phyloP scores from a whole-genome alignment of 2,797 vertebrate genomes.

The Synaphobranchus kaupii region DNA sequence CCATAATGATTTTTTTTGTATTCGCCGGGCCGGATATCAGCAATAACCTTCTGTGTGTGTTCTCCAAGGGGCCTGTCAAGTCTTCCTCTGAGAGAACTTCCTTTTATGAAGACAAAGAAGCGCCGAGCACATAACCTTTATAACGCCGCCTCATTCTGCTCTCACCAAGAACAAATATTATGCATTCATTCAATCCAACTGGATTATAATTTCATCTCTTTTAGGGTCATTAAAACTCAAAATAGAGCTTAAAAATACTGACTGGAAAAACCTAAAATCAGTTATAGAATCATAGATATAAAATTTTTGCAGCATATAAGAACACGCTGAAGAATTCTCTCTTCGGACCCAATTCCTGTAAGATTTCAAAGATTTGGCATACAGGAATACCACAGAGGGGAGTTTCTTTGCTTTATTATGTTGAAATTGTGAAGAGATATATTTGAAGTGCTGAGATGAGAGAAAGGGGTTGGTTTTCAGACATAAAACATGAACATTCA shows the following conservation, averaged over 20 bases:
- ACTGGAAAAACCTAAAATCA: no score
- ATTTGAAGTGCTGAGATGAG: no score
- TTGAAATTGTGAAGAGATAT: neutral
- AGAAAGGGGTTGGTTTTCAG: neutral
- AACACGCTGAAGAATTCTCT: no score
- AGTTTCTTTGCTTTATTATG: neutral
- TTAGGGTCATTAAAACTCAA: slow-evolving; percentile 69
- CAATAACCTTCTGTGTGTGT: slow-evolving; percentile 98
- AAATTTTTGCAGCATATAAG: neutral
- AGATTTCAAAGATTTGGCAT: neutral
- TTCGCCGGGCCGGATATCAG: slow-evolving; percentile 93
- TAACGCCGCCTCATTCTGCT: slow-evolving; percentile 81
- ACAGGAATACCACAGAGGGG: neutral
- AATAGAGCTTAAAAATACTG: no score
- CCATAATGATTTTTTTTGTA: slow-evolving; percentile 99
- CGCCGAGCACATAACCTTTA: slow-evolving; percentile 91
- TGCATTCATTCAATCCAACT: slow-evolving; percentile 96
- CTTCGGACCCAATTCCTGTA: no score
- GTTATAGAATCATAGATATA: no score
- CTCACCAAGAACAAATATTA: slow-evolving; percentile 96
- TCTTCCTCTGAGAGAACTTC: slow-evolving; percentile 78
- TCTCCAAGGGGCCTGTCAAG: slow-evolving; percentile 90
- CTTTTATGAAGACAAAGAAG: slow-evolving; percentile 90
- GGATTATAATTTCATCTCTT: slow-evolving; percentile 99
- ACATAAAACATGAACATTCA: neutral